Conservation (phyloP, 2,888 invertebrate genomes). For the Platypus cylindrus region DNA sequence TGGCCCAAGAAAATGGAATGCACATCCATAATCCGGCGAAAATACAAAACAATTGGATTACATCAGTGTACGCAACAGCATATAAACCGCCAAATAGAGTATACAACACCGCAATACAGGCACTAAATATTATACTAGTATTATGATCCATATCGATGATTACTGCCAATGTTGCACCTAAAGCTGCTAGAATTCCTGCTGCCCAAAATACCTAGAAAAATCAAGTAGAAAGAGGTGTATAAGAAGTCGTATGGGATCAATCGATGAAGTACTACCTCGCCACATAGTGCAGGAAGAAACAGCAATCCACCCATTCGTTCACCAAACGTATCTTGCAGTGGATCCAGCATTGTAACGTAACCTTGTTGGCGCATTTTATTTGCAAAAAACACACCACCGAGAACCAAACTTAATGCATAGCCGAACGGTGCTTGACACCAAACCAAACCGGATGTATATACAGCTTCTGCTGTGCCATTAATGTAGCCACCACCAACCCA, state of each 20-base stretch:
- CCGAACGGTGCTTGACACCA: conserved; percentile 99
- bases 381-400: conserved; percentile 96
- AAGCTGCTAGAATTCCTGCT: conserved; percentile 90
- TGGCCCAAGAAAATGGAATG: conserved; percentile 88
- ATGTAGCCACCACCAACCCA: conserved; percentile 99
- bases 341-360: conserved; percentile 97
- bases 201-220: conserved; percentile 70
- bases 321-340: conserved; percentile 92
- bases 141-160: conserved; percentile 93
- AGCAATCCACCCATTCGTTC: conserved; percentile 94
- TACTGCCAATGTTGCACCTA: conserved; percentile 91
- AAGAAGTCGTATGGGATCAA: neutral
- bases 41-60: conserved; percentile 95
- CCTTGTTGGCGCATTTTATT: conserved; percentile 96
- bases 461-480: conserved; percentile 96
- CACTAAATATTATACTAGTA: conserved; percentile 87
- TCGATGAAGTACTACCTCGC: conserved; percentile 53
- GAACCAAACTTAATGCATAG: conserved; percentile 87
- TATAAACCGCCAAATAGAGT: conserved; percentile 96
- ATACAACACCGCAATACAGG: conserved; percentile 92
- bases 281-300: conserved; percentile 91
- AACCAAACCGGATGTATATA: conserved; percentile 82
- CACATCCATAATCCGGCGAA: conserved; percentile 98
- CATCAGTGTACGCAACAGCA: conserved; percentile 97
- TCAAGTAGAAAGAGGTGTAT: neutral